phyloP scores from a whole-genome alignment of 2,113 vertebrate genomes.

The Thymallus thymallus region DNA sequence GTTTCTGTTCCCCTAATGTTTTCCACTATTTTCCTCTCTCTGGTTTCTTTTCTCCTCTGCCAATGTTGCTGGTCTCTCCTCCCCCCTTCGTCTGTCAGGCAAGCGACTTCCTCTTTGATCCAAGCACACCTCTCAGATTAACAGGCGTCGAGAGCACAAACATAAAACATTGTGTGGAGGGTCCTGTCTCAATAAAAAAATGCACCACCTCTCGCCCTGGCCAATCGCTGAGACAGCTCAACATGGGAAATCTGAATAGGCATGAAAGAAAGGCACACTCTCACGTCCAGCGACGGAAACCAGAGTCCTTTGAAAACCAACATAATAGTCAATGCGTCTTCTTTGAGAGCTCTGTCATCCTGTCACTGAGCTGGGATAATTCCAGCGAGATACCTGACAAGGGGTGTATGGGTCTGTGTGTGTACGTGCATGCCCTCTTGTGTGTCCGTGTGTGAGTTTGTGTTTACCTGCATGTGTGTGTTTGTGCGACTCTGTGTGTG shows the following conservation, averaged over 20 bases:
- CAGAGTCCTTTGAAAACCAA: neutral
- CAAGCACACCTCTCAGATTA: neutral
- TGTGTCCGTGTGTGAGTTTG: neutral
- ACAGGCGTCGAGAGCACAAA: neutral
- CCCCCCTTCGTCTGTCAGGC: neutral
- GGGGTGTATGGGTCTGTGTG: slow-evolving; percentile 1
- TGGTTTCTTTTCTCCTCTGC: neutral
- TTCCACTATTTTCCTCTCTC: neutral
- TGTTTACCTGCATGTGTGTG: neutral
- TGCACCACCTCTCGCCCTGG: neutral
- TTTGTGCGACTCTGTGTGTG: slow-evolving; percentile 4
- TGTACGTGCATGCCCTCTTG: neutral
- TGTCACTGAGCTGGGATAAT: slow-evolving; percentile 22
- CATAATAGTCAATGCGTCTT: neutral
- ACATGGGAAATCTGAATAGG: slow-evolving; percentile 10
- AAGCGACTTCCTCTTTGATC: neutral
- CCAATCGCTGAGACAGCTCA: neutral
- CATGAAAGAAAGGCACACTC: neutral
- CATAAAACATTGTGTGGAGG: neutral
- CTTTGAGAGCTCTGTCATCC: slow-evolving; percentile 29
- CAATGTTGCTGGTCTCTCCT: neutral
- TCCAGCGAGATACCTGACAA: slow-evolving; percentile 26
- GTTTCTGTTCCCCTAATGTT: neutral
- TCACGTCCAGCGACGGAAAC: neutral
- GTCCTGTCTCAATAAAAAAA: slow-evolving; percentile 18